These are phyloP conservation scores for Argyresthia albistria DNA, from an alignment of 2,888 invertebrate species.

Conservation along the genomic window DNA sequence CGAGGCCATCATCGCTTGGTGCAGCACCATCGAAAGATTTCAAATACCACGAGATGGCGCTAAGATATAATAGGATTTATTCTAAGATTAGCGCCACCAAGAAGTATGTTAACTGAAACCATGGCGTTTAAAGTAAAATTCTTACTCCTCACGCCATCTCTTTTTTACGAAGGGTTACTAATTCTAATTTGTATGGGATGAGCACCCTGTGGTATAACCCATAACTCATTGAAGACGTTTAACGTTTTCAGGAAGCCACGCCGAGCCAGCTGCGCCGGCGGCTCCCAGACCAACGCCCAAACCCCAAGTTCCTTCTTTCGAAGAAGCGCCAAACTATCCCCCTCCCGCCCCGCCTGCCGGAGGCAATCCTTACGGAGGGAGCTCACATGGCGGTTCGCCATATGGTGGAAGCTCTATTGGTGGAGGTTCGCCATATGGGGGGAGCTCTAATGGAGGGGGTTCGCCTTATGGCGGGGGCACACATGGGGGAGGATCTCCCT, in stretches of 20 bases:
- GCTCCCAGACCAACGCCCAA: slow-evolving; percentile 28
- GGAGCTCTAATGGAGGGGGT: slow-evolving; percentile 13
- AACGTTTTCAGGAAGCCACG: slow-evolving; percentile 27
- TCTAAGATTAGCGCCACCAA: too few relatives aligned
- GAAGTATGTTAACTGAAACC: too few relatives aligned
- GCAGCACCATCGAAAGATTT: too few relatives aligned
- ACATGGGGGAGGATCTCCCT: slow-evolving; percentile 17
- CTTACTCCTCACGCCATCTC: too few relatives aligned
- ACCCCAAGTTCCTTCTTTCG: slow-evolving; percentile 34
- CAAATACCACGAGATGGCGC: too few relatives aligned
- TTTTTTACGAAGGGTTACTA: too few relatives aligned
- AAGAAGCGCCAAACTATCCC: slow-evolving; percentile 41
- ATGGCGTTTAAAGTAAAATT: too few relatives aligned
- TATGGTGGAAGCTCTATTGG: slow-evolving; percentile 18
- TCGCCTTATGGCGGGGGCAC: slow-evolving; percentile 11
- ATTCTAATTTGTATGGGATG: too few relatives aligned
- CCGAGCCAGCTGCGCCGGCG: slow-evolving; percentile 43
- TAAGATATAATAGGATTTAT: too few relatives aligned
- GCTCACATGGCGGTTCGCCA: slow-evolving; percentile 10
- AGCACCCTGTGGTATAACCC: too few relatives aligned
- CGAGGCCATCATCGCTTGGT: too few relatives aligned
- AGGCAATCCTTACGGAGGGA: slow-evolving; percentile 18
- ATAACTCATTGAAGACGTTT: too few relatives aligned
- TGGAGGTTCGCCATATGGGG: slow-evolving; percentile 10
- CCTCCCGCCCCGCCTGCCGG: slow-evolving; percentile 10